Base-by-base conservation (phyloP, 2,888 invertebrate genomes). In the Brassicogethes aeneus region DNA sequence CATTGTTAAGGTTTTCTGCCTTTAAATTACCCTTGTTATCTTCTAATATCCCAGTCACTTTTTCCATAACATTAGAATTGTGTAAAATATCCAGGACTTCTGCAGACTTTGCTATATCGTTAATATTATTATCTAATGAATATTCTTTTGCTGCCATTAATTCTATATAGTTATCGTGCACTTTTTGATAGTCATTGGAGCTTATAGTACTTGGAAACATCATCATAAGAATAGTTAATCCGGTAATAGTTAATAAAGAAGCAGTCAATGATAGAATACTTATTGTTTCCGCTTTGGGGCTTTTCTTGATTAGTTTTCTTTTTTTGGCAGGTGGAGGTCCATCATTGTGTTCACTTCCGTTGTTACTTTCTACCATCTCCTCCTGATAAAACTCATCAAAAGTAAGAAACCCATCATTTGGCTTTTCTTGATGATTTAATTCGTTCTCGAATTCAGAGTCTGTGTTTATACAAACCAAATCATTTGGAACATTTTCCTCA, bases 201-300 rank as follows among this genome's bases (percentile, higher is more conserved):
- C 23, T 23, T 23, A 23, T 10, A 35, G 15, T 40, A 17, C 35
- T 39, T 8, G 60, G 58, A 16, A 56, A 45, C 12, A 60, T 30
- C 16, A 59, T 48, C 31, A 57, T 58, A 7, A 61, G 43, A 13
- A 61, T 45, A 2, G 58, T 55, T 16, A 61, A 46, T 12, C 61
- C 60, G 16, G 59, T 55, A 3, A 62, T 46, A 15, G 59, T 57
- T 31, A 62, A 36, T 8, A 61, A 43, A 15, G 59, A 56, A 3
- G 56, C 58, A 34, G 53, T 46, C 16, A 61, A 45, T 31, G 56
- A 50, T 3, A 61, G 37, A 2, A 54, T 47, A 38, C 53, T 54
- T n/a, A 56, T 17, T n/a, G 51, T 37, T 31, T 57, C 53, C 8
- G 47, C 41, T 32, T 50, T 54, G 12, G 44, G 34, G 40, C 51